These are phyloP conservation scores for Gymnodraco acuticeps DNA, from an alignment of 2,797 vertebrate genomes.

Conservation along the genomic window DNA sequence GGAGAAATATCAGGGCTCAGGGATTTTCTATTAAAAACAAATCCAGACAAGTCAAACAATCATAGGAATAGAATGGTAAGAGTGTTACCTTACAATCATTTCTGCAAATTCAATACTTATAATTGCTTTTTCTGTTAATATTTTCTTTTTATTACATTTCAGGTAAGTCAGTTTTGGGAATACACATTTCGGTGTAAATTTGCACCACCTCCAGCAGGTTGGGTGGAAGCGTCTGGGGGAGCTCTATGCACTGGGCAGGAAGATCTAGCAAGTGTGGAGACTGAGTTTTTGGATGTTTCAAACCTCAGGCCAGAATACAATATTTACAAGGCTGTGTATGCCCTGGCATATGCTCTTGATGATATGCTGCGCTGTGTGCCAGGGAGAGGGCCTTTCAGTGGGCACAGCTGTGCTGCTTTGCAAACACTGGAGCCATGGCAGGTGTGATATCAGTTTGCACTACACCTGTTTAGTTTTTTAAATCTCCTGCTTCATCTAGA, in stretches of 20 bases:
- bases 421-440: slow-evolving; percentile 77
- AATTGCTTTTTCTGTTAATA: neutral
- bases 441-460: slow-evolving; percentile 54
- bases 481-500: neutral
- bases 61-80: slow-evolving; percentile 55
- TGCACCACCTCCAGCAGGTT: slow-evolving; percentile 14
- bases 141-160: neutral
- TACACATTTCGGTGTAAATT: slow-evolving; percentile 66
- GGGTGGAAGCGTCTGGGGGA: slow-evolving; percentile 23
- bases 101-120: neutral
- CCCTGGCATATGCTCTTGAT: slow-evolving; percentile 76
- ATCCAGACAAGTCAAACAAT: slow-evolving; percentile 37
- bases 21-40: slow-evolving; percentile 63
- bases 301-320: slow-evolving; percentile 65
- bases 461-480: neutral
- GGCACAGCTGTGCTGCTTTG: slow-evolving; percentile 69
- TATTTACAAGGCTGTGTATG: slow-evolving; percentile 74
- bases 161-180: slow-evolving; percentile 72
- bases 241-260: slow-evolving; percentile 62
- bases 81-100: neutral
- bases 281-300: slow-evolving; percentile 70
- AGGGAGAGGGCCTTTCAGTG: slow-evolving; percentile 69
- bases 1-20: slow-evolving; percentile 77
- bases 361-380: slow-evolving; percentile 66
- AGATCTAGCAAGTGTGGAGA: slow-evolving; percentile 36